Conservation (phyloP, 2,888 invertebrate species). For the Copidosoma aretas region DNA sequence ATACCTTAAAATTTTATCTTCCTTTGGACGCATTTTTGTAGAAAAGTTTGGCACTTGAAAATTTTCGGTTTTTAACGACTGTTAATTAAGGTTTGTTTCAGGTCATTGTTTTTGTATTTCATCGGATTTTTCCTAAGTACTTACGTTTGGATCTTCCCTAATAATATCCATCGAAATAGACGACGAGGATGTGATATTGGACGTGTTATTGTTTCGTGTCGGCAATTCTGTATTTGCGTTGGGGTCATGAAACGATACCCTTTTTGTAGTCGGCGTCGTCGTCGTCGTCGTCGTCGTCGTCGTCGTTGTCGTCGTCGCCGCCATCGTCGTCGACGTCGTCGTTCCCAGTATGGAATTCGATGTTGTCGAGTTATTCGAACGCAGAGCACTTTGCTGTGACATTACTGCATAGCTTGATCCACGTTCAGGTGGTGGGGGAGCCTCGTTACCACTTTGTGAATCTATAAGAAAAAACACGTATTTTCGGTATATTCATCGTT, state of each 20-base stretch:
- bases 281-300: slow-evolving; percentile 52
- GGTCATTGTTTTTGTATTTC: slow-evolving; percentile 1
- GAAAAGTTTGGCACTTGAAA: slow-evolving; percentile 48
- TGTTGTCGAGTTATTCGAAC: slow-evolving; percentile 60
- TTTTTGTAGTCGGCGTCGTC: slow-evolving; percentile 65
- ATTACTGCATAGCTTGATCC: slow-evolving; percentile 88
- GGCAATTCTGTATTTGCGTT: slow-evolving; percentile 57
- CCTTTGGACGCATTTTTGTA: slow-evolving; percentile 53
- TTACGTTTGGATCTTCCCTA: slow-evolving; percentile 84
- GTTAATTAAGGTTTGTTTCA: slow-evolving; percentile 13
- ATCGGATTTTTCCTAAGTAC: slow-evolving; percentile 54
- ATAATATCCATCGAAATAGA: slow-evolving; percentile 65
- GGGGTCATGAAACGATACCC: slow-evolving; percentile 78
- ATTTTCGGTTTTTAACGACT: slow-evolving; percentile 23
- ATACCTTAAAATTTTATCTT: slow-evolving; percentile 49
- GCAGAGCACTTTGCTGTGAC: slow-evolving; percentile 70
- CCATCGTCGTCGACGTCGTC: too few relatives aligned
- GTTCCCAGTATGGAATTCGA: slow-evolving; percentile 54
- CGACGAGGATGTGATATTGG: slow-evolving; percentile 57
- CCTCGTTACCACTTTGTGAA: slow-evolving; percentile 58
- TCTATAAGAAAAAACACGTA: slow-evolving; percentile 43
- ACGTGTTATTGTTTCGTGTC: slow-evolving; percentile 56
- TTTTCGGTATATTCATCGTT: background rate
- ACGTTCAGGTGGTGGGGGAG: slow-evolving; percentile 81
- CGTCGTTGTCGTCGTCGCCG: slow-evolving; percentile 59